phyloP scores from a whole-genome alignment of 1,140 invertebrate genomes.

The Gonioctena quinquepunctata region DNA sequence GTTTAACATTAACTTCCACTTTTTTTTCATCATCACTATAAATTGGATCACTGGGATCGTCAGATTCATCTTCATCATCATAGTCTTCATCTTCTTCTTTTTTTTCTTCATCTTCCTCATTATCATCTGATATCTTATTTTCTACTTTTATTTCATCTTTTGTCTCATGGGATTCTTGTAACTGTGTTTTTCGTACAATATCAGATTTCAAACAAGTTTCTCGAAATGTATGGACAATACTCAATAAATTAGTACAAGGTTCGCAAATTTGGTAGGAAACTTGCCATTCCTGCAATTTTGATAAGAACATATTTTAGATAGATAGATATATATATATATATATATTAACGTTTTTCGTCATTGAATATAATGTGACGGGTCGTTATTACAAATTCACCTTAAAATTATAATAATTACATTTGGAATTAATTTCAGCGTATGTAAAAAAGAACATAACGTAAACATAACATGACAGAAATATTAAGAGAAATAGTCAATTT shows the following conservation, averaged over 20 bases:
- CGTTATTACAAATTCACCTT: too few species aligned
- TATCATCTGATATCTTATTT: constrained; percentile 4
- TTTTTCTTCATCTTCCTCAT: not conserved
- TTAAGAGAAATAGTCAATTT: too few species aligned
- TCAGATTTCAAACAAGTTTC: constrained; percentile 31
- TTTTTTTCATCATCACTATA: constrained; percentile 5
- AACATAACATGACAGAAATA: too few species aligned
- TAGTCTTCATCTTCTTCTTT: not conserved
- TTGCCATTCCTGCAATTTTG: constrained; percentile 31
- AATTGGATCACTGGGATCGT: not conserved
- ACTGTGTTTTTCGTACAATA: constrained; percentile 8
- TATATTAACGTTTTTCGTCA: too few species aligned
- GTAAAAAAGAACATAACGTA: not conserved
- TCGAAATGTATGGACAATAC: constrained; percentile 30
- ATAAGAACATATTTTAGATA: too few species aligned
- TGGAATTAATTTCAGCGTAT: not conserved
- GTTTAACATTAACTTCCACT: constrained; percentile 12
- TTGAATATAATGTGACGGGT: too few species aligned
- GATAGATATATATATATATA: too few species aligned
- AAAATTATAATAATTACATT: too few species aligned
- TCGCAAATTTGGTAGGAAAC: constrained; percentile 29
- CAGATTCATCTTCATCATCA: constrained; percentile 3
- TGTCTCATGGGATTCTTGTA: not conserved
- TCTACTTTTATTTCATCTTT: constrained; percentile 17
- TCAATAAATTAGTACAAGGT: constrained; percentile 30